These are phyloP conservation scores for Oophaga pumilio DNA, from an alignment of 2,113 vertebrate species.

Conservation along the genomic window DNA sequence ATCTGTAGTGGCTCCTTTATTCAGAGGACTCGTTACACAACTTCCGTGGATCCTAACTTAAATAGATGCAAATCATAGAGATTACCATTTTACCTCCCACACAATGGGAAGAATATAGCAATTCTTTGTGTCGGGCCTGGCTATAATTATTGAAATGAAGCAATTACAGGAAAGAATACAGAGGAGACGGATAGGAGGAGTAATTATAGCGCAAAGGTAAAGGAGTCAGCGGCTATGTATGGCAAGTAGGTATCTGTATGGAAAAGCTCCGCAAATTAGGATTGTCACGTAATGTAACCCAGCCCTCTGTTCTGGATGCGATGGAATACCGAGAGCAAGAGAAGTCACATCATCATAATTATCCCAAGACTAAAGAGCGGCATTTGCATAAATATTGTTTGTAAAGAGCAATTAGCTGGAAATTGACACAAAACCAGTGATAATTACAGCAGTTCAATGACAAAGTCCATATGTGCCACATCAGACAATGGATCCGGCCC, in stretches of 20 bases:
- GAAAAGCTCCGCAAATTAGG: slow-evolving; percentile 13
- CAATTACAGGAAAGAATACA: slow-evolving; percentile 51
- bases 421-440: slow-evolving; percentile 68
- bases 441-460: slow-evolving; percentile 69
- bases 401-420: slow-evolving; percentile 73
- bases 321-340: slow-evolving; percentile 52
- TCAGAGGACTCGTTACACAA: background rate
- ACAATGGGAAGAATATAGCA: slow-evolving; percentile 29
- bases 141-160: slow-evolving; percentile 46
- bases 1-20: background rate
- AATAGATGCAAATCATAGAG: slow-evolving; percentile 35
- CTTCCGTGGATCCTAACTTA: background rate
- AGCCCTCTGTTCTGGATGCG: background rate
- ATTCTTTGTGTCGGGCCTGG: slow-evolving; percentile 19
- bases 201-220: slow-evolving; percentile 66
- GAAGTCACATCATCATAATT: slow-evolving; percentile 47
- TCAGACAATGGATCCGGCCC: slow-evolving; percentile 58
- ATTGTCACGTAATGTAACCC: slow-evolving; percentile 5
- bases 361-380: slow-evolving; percentile 52
- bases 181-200: slow-evolving; percentile 76
- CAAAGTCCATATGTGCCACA: slow-evolving; percentile 65
- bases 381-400: slow-evolving; percentile 77
- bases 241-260: background rate
- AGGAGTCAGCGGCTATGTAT: background rate
- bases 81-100: slow-evolving; percentile 39